Evolutionary conservation across 92 coral and sea anemone species (phyloP), one percentile per base, ranked within the genome.

Genomic region (Ricordea florida): DNA sequence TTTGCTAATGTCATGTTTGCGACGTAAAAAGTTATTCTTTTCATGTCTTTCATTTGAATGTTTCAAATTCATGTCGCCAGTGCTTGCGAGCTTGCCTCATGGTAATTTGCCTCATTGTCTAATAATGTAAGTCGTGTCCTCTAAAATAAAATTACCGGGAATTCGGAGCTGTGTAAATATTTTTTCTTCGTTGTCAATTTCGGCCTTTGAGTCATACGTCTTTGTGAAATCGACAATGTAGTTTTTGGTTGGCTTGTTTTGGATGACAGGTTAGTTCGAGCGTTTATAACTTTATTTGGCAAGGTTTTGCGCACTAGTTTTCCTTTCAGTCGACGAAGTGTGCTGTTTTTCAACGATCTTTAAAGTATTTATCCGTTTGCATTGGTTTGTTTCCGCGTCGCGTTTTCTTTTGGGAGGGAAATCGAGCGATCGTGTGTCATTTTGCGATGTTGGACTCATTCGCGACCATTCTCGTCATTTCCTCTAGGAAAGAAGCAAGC

Each of bases 121-220:
- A 36, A 62, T 35, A 57, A 69, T 82, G 35, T 42, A 66, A 38
- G 79, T 23, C 71, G 28, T 60, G 41, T 76, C 68, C 60, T 33
- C 55, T 24, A 35, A 67, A 76, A 66, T 64, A 61, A 76, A 84
- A 50, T 77, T 77, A 78, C 41, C 33, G 43, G 37, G 59, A 57
- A 57, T 60, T 20, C 26, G 47, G 78, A 57, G 23, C 29, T 84
- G 85, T 77, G 89, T 78, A 84, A 84, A 84, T 84, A 84, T 77
- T 83, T 47, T 71, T 64, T 15, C 59, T 9, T 33, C 36, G 20
- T 13, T 43, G 33, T 41, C 45, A 27, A 36, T 60, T 15, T 53
- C 44, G 21, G 45, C 22, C 57, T 60, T 5, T 14, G 53, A 58
- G 44, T 53, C 22, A n/a, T n/a, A n/a, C n/a, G n/a, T n/a, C n/a